Evolutionary conservation across 2,888 invertebrate species (phyloP), one percentile per base, ranked within the genome.

Genomic region (Lucinisca nassula): DNA sequence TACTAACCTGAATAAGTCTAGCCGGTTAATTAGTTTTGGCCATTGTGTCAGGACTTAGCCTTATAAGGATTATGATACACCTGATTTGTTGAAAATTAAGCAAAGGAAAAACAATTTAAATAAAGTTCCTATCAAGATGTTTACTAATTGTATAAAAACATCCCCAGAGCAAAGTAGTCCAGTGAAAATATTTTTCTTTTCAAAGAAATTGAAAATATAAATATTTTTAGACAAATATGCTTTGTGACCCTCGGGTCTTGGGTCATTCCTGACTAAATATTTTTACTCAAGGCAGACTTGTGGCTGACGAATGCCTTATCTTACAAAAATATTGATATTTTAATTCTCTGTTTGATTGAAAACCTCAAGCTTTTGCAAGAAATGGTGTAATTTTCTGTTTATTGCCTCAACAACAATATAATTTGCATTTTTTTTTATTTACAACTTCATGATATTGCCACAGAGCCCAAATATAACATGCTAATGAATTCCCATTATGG

Each of bases 371-470:
- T 35, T n/a, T 67, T 35, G 67, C 67, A 35, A 67, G 17, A 67
- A 67, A 32, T 67, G 35, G 67, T 30, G 67, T 67, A 27, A 67
- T 67, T 67, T 67, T 30, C 67, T 17, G 35, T 67, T 67, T 67
- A 67, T 67, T 67, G 30, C 67, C 35, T 12, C 17, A 35, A 10
- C 3, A 35, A 67, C 67, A 67, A 67, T 67, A 35, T 67, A 67
- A 67, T 67, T 67, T 67, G 67, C 67, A 67, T 67, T 67, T 67
- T 67, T n/a, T n/a, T 17, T 67, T 67, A 32, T 67, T 67, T 67
- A 67, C 24, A 35, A 67, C 67, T 35, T 35, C 67, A 67, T 32
- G 12, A 67, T 35, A 67, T 67, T 67, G 35, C 67, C 67, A 35
- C 67, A 67, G 67, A 67, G 35, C 35, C 67, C 32, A 10, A 67